Percentiles rank a stretch among this genome's conserved stretches.
Evolutionary conservation across 2,797 vertebrate genomes (phyloP).

Genomic region (Mastacembelus armatus): DNA sequence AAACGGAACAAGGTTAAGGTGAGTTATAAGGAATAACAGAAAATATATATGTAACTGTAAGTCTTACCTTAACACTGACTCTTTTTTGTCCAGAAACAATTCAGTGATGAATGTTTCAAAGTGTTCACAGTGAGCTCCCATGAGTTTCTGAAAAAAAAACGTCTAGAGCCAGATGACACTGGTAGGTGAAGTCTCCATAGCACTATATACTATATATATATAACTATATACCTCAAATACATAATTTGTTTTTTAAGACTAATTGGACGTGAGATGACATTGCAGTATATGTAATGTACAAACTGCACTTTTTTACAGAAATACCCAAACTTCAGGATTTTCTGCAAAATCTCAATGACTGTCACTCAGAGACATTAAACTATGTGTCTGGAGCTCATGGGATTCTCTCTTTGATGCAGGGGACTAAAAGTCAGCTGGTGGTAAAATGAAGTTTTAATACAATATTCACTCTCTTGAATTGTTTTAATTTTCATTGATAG

Average conservation of each 20-base stretch:
- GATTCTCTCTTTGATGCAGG: constrained; percentile 65
- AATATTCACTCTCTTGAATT: not conserved
- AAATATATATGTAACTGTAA: not conserved
- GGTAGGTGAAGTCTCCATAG: too few relatives aligned
- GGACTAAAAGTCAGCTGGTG: not conserved
- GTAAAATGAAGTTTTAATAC: constrained; percentile 7
- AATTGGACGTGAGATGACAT: not conserved
- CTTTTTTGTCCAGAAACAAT: constrained; percentile 57
- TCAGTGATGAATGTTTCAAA: constrained; percentile 36
- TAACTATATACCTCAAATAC: not conserved
- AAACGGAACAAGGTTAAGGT: constrained; percentile 26
- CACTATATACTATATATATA: not conserved
- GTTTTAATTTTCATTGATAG: not conserved
- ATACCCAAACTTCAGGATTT: constrained; percentile 46
- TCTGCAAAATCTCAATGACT: constrained; percentile 47
- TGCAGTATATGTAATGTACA: accelerated
- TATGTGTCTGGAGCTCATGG: constrained; percentile 60
- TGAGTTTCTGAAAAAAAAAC: constrained; percentile 16
- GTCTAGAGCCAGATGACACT: not conserved
- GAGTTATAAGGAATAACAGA: not conserved
- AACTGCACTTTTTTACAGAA: constrained; percentile 43
- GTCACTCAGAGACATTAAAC: constrained; percentile 37
- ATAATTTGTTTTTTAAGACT: not conserved
- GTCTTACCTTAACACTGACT: not conserved
- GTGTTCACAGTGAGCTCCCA: constrained; percentile 64